A percentile compares a stretch with the other conserved stretches of the same genome.
phyloP scores from a whole-genome alignment of 2,888 invertebrate genomes.

The Thera britannica region DNA sequence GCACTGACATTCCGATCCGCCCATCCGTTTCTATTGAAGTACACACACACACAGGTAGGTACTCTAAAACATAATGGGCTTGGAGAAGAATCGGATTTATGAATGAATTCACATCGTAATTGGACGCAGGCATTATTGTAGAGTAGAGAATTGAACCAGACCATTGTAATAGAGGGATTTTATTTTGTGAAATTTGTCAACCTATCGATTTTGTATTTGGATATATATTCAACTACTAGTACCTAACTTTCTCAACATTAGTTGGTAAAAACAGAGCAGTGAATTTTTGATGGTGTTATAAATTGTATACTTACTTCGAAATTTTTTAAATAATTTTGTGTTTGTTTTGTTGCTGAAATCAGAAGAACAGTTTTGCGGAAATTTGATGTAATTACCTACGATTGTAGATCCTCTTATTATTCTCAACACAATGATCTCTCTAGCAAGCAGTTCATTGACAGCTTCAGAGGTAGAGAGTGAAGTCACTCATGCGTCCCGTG shows the following conservation, averaged over 20 bases:
- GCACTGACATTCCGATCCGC: slow-evolving; percentile 50
- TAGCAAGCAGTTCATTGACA: slow-evolving; percentile 23
- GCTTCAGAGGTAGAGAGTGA: slow-evolving; percentile 37
- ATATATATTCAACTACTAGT: too few species aligned
- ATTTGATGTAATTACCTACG: too few species aligned
- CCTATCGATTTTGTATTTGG: neutral
- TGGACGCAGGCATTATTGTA: neutral
- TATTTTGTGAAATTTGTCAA: neutral
- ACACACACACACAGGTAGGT: slow-evolving; percentile 10
- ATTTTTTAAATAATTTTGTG: too few species aligned
- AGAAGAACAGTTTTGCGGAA: too few species aligned
- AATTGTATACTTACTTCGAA: too few species aligned
- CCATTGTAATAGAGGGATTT: neutral
- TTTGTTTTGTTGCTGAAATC: too few species aligned
- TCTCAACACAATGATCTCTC: slow-evolving; percentile 7
- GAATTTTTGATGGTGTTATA: too few species aligned
- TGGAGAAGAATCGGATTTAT: neutral
- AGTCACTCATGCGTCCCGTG: slow-evolving; percentile 36
- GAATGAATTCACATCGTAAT: neutral
- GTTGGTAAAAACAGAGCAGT: too few species aligned
- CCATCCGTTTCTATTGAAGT: slow-evolving; percentile 45
- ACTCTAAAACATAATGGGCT: neutral
- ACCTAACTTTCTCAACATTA: too few species aligned
- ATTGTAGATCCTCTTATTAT: neutral
- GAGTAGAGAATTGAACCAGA: neutral